Base-by-base conservation (phyloP, 2,888 invertebrate genomes). In the Meandrusa payeni region DNA sequence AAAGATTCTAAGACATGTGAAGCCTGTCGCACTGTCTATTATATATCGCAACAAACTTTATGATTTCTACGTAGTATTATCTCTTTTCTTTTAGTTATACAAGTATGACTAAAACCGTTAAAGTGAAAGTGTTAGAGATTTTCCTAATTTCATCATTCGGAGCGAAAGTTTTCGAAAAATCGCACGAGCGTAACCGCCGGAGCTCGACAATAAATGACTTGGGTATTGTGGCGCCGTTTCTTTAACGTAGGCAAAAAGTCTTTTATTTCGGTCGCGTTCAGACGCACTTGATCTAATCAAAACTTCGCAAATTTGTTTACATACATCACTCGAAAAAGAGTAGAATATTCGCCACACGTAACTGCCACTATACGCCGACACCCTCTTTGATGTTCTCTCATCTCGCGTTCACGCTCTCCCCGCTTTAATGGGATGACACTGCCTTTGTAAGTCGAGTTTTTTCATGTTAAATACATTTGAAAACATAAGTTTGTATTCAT, bases 231-330 rank as follows among this genome's bases (percentile, higher is more conserved):
- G 39, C 46, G 41, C 29, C 41, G 24, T 50, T 47, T 27, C 46
- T 47, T 41, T 50, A 50, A 48, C 26, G 15, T 22, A 51, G 52
- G 49, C 48, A 51, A 50, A n/a, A 48, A 51, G 52, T 52, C 44
- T 62, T 69, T 72, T 74, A 78, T 76, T 75, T 72, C 50, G 50
- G 66, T 69, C 74, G 71, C 74, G 73, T 75, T 64, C 63, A 51
- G 52, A 52, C 52, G 52, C 64, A 57, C 65, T 70, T 76, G 78
- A 82, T 85, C 71, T 75, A 78, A 81, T 83, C 81, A 82, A 77
- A 82, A 80, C 71, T 78, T 79, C 67, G 69, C 68, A 76, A 86
- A 81, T 82, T 77, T 82, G 80, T 78, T 83, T 82, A 79, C 79
- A 76, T 76, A 78, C 67, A 73, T 75, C 65, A 71, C 63, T 61